phyloP scores from a whole-genome alignment of 1,140 invertebrate species.

The Eurosta solidaginis region DNA sequence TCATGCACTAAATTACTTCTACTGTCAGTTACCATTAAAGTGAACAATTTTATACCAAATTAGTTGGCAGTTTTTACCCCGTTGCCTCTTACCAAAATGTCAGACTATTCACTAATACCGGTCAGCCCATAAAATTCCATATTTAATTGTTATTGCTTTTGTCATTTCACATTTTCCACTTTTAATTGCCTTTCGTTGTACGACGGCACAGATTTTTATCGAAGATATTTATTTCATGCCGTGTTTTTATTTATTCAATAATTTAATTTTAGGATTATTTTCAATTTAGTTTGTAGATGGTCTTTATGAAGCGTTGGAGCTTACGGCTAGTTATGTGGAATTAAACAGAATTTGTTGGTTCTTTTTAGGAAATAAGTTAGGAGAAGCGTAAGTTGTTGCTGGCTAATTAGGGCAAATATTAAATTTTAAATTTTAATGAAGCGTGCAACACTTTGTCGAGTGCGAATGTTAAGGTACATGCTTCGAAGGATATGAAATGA shows the following conservation, averaged over 20 bases:
- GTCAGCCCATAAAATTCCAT: neutral
- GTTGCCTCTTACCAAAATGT: neutral
- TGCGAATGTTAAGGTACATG: no score
- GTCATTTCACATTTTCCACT: neutral
- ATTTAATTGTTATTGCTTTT: slow-evolving; percentile 6
- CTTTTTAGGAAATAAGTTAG: no score
- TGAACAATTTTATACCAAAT: neutral
- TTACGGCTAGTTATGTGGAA: no score
- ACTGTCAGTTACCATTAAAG: neutral
- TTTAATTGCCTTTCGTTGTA: neutral
- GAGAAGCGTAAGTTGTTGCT: no score
- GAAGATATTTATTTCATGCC: neutral
- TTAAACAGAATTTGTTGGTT: no score
- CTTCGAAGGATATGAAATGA: no score
- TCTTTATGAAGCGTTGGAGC: no score
- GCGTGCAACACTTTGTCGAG: no score
- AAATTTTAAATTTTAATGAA: no score
- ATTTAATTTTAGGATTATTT: neutral
- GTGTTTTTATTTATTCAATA: neutral
- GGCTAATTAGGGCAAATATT: no score
- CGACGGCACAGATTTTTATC: slow-evolving; percentile 4
- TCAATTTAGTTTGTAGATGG: no score
- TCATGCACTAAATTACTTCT: neutral
- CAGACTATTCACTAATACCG: neutral
- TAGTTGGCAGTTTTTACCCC: neutral